Base-by-base conservation (phyloP, 2,888 invertebrate species). In the Phrixothrix hirtus region DNA sequence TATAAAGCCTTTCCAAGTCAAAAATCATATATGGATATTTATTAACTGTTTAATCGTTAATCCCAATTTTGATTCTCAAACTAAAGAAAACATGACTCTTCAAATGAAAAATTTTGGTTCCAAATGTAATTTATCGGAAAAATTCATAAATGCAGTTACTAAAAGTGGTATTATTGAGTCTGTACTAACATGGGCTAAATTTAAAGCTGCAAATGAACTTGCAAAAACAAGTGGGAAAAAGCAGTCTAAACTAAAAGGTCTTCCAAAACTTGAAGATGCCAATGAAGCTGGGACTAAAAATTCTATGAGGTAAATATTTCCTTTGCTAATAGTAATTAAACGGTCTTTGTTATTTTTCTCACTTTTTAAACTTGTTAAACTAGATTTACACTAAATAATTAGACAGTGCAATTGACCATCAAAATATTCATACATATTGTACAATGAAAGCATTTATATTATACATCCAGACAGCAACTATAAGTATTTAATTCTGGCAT, bases 11-110 rank as follows among this genome's bases (percentile, higher is more conserved):
- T 91, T 91, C 74, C 97, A 97, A 80, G 82, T 90, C 25, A 95
- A 95, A 72, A 94, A 89, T 77, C 97, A 99, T 73, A 82, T 99
- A 79, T 99, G 98, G 98, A 74, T 99, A 1, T 99, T 99, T 73
- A 83, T 99, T 16, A 99, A 97, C 73, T 95, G 95, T 75, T 79
- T 99, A 35, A 95, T 99, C 66, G 98, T 97, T 50, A 99, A 99
- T 81, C 99, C 99, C 16, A 92, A 97, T 27, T 99, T 99, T 78
- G 99, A 99, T 78, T 99, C 99, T 0, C 99, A 99, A 81, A 99
- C 99, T 0, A 99, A 99, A 79, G 99, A 99, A 72, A 91, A 93
- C 70, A 97, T 99, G 98, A 99, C 98, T 0, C 81, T 95, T 34
- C 95, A 96, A 77, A 78, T 83, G 0, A 98, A 96, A 73, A 89